Evolutionary conservation across 2,888 invertebrate species (phyloP), one percentile per base, ranked within the genome.

Genomic region (Craniophora ligustri): DNA sequence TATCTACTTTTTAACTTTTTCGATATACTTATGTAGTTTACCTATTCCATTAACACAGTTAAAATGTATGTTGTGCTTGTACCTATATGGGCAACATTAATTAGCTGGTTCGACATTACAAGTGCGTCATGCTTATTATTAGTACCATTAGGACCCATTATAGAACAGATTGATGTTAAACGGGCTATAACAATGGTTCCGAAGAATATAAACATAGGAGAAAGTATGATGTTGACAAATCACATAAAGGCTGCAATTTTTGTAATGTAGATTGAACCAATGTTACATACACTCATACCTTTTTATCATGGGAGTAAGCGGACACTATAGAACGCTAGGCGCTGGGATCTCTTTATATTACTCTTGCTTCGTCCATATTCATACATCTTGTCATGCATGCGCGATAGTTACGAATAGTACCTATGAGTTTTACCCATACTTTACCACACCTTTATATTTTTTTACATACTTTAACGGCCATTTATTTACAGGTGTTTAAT

Each of bases 21-120:
- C n/a, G n/a, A n/a, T n/a, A n/a, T n/a, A n/a, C n/a, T n/a, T n/a
- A n/a, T 44, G 46, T 59, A 50, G 46, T 44, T 48, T 51, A 65
- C 51, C 49, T 44, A 65, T 68, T 68, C 62, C 60, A 65, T 66
- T 71, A 66, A 65, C 73, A 69, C 62, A 55, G 64, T 71, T 71
- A 46, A 18, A 54, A 55, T 68, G 48, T 65, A 30, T 50, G 61
- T 28, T 59, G 45, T 38, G 45, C 65, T 23, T 59, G 45, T 40
- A 42, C 65, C 42, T 69, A 39, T 50, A 62, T 54, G 45, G 55
- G 48, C 51, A 61, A 41, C 50, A 61, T 72, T 71, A 50, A 59
- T 69, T 65, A 61, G 56, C 56, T 35, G 48, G 49, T 11, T 45
- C 23, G 55, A 49, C 68, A 60, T 46, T 32, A 45, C 42, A 32